Conservation (phyloP, 1,140 invertebrate genomes). For the Glossosoma conforme region DNA sequence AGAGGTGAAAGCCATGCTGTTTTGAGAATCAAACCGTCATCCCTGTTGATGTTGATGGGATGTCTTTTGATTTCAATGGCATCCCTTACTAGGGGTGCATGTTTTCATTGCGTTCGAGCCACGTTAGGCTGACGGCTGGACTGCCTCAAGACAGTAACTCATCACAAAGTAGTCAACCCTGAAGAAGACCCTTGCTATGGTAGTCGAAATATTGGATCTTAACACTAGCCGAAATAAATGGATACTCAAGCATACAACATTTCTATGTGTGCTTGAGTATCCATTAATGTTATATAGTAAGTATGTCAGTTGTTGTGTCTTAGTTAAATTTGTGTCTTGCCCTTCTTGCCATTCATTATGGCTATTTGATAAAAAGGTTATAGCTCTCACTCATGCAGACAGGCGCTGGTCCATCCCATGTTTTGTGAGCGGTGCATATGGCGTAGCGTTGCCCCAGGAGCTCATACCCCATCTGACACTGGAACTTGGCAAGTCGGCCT, state of each 20-base stretch:
- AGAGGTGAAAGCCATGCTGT: too few species aligned
- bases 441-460: constrained; percentile 59
- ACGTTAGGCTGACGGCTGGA: too few species aligned
- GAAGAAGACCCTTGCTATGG: too few species aligned
- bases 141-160: too few species aligned
- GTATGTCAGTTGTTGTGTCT: neutral
- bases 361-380: neutral
- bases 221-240: neutral
- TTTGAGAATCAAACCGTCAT: too few species aligned
- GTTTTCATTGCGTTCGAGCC: too few species aligned
- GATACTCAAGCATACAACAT: neutral
- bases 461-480: constrained; percentile 50
- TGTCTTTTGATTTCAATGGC: too few species aligned
- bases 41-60: too few species aligned
- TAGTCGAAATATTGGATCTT: too few species aligned
- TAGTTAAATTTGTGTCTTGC: neutral
- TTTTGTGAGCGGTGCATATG: constrained; percentile 50
- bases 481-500: constrained; percentile 52
- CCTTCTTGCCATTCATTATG: neutral
- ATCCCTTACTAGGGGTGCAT: too few species aligned
- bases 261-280: neutral
- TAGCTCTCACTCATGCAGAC: constrained; percentile 60
- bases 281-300: neutral
- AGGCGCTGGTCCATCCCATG: constrained; percentile 57
- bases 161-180: too few species aligned